These are phyloP conservation scores for Ochotona curzoniae DNA, from an alignment of 2,113 vertebrate species.

Conservation along the genomic window DNA sequence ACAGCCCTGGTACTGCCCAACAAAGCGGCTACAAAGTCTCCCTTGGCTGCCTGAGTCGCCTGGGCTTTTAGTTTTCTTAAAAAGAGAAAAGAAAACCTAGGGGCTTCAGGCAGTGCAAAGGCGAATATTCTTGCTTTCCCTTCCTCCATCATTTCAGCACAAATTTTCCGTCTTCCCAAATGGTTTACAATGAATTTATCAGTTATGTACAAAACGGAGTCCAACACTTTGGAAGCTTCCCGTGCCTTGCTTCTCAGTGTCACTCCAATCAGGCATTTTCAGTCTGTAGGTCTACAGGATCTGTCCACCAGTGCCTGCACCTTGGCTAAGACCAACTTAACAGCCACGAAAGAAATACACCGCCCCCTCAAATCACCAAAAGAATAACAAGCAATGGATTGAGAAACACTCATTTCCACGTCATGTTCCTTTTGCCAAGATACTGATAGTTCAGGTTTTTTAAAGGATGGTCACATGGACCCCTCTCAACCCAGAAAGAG, in stretches of 20 bases:
- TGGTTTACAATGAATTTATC: constrained; percentile 68
- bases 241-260: background rate
- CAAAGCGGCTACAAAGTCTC: constrained; percentile 26
- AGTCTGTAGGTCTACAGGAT: constrained; percentile 14
- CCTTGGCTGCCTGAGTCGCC: background rate
- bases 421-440: background rate
- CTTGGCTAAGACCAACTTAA: background rate
- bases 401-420: constrained; percentile 39
- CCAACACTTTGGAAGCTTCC: background rate
- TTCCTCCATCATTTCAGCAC: constrained; percentile 33
- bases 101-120: background rate
- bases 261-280: constrained; percentile 9
- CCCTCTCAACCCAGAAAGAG: constrained; percentile 40
- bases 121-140: constrained; percentile 56
- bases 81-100: constrained; percentile 45
- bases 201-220: background rate
- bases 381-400: background rate
- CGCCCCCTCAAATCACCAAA: background rate
- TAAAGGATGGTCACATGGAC: background rate
- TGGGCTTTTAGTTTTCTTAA: constrained; percentile 66
- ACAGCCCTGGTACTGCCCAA: constrained; percentile 50
- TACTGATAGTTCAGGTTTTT: constrained; percentile 36
- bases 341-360: constrained; percentile 26
- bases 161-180: constrained; percentile 14
- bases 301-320: background rate